Evolutionary conservation across 2,113 vertebrate genomes (phyloP).

Genomic region (Mesitornis unicolor): DNA sequence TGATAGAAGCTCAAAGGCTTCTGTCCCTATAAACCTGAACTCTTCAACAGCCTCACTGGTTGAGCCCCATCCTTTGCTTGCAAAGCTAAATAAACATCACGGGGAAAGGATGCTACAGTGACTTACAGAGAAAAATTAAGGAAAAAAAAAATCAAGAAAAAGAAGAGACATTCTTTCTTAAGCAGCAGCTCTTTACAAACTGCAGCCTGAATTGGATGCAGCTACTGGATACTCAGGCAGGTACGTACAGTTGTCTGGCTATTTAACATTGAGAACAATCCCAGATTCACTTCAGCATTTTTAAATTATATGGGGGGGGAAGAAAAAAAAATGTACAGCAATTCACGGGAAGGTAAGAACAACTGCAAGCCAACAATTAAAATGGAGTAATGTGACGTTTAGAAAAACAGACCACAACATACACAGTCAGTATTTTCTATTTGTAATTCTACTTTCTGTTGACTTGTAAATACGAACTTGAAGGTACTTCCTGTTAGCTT

Average conservation of each 20-base stretch:
- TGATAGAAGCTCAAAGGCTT: background rate
- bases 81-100: background rate
- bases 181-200: background rate
- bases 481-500: background rate
- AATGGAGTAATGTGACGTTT: accelerated
- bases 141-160: background rate
- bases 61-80: background rate
- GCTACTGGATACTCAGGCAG: no score
- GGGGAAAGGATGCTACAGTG: background rate
- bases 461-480: background rate
- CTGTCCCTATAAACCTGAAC: background rate
- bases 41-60: background rate
- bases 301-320: background rate
- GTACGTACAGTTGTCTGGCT: background rate
- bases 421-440: background rate
- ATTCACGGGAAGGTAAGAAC: background rate
- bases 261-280: background rate
- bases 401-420: background rate
- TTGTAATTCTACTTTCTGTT: background rate
- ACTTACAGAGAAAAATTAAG: background rate
- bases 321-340: accelerated
- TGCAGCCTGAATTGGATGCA: accelerated
- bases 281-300: background rate
- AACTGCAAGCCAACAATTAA: background rate
- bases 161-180: background rate